A percentile compares a stretch with the other conserved stretches of the same genome.
Conservation (phyloP, 1,140 invertebrate species). For the Aethina tumida region DNA sequence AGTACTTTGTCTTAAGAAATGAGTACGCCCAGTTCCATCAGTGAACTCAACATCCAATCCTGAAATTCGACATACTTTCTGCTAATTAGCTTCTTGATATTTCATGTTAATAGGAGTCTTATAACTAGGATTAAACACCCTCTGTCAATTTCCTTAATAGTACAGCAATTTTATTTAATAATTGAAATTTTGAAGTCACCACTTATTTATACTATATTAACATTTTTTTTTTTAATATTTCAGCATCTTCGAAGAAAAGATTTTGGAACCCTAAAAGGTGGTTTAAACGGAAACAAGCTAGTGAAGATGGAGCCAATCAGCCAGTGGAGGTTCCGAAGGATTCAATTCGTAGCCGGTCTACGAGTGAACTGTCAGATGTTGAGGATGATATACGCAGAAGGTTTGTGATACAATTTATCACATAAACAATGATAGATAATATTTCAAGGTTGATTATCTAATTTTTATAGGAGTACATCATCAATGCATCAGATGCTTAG, state of each 20-base stretch:
- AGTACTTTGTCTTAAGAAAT: too few relatives aligned
- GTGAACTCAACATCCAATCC: too few relatives aligned
- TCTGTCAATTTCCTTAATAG: too few relatives aligned
- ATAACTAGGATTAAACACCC: too few relatives aligned
- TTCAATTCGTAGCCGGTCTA: conserved; percentile 52
- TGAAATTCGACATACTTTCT: too few relatives aligned
- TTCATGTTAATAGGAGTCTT: too few relatives aligned
- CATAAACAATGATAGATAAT: too few relatives aligned
- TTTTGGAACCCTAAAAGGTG: conserved; percentile 34
- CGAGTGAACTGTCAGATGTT: conserved; percentile 53
- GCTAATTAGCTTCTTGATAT: too few relatives aligned
- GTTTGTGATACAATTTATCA: too few relatives aligned
- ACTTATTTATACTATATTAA: neutral
- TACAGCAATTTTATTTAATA: too few relatives aligned
- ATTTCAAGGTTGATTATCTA: too few relatives aligned
- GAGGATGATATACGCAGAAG: conserved; percentile 41
- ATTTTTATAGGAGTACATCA: conserved; percentile 24
- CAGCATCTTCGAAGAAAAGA: conserved; percentile 30
- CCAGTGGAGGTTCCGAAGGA: conserved; percentile 28
- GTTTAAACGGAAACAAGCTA: conserved; percentile 30
- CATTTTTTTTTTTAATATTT: conserved; percentile 14
- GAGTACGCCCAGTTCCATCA: too few relatives aligned
- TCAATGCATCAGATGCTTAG: conserved; percentile 46
- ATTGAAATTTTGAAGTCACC: conserved; percentile 2
- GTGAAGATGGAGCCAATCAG: conserved; percentile 17